Conservation (phyloP, 2,113 vertebrate genomes). For the Eretmochelys imbricata region DNA sequence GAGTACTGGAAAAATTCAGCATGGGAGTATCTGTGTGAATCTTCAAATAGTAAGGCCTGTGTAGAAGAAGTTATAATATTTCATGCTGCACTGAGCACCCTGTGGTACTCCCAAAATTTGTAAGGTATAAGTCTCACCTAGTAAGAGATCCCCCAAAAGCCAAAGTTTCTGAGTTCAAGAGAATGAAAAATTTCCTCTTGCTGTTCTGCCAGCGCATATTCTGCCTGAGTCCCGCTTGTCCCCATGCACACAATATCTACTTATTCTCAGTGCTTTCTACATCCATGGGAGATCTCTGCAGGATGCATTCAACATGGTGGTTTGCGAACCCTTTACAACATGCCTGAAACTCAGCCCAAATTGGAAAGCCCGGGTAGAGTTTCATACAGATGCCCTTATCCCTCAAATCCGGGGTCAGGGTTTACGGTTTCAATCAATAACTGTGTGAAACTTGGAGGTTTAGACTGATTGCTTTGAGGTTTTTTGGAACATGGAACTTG, state of each 20-base stretch:
- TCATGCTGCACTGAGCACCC: background rate
- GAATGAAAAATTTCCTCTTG: slow-evolving; percentile 17
- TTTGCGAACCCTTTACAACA: background rate
- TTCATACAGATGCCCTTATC: background rate
- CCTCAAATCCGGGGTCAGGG: background rate
- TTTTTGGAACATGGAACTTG: background rate
- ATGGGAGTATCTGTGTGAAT: background rate
- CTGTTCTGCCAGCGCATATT: background rate
- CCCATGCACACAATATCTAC: background rate
- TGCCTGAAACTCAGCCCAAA: background rate
- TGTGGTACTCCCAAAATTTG: background rate
- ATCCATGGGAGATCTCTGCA: slow-evolving; percentile 4
- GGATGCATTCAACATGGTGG: background rate
- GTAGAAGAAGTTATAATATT: background rate
- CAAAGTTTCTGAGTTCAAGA: background rate
- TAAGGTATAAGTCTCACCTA: background rate
- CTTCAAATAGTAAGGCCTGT: background rate
- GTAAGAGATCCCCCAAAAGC: background rate
- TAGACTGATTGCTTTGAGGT: background rate
- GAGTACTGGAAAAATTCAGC: background rate
- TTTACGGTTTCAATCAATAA: background rate
- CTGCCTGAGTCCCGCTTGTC: background rate
- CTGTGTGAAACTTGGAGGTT: background rate
- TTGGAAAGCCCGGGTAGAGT: background rate
- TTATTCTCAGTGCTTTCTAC: background rate